Evolutionary conservation across 2,888 invertebrate genomes (phyloP).

Genomic region (Formica aserva): DNA sequence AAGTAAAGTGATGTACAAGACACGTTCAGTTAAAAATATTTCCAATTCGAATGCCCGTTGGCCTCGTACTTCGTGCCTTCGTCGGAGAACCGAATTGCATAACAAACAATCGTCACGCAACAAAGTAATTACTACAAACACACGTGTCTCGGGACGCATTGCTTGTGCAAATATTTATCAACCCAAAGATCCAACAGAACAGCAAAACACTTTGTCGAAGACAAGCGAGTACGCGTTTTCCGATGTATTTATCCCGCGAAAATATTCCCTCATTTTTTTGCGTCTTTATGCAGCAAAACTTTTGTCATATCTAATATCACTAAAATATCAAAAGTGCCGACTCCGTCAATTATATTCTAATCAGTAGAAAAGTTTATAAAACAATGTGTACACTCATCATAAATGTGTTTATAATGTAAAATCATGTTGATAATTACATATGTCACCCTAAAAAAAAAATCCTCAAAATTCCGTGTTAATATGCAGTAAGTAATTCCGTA

Average conservation of each 20-base stretch:
- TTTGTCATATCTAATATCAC: neutral
- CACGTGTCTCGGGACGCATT: conserved; percentile 41
- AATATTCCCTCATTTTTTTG: neutral
- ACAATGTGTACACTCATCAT: neutral
- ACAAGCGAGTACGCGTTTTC: neutral
- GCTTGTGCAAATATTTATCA: conserved; percentile 48
- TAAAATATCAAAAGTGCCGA: conserved; percentile 32
- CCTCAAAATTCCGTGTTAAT: neutral
- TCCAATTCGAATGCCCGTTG: conserved; percentile 30
- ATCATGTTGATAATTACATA: neutral
- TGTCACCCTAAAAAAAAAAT: neutral
- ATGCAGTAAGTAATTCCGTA: neutral
- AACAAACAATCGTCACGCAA: conserved; percentile 52
- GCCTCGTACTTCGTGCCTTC: conserved; percentile 52
- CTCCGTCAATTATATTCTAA: neutral
- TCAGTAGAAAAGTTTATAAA: neutral
- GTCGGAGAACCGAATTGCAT: conserved; percentile 41
- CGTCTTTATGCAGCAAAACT: neutral
- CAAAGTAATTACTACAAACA: conserved; percentile 55
- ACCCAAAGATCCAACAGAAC: conserved; percentile 40
- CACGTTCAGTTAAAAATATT: conserved; percentile 39
- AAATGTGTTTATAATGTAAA: conserved; percentile 18
- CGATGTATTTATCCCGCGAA: conserved; percentile 27
- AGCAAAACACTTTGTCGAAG: conserved; percentile 29
- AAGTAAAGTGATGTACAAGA: conserved; percentile 15